Evolutionary conservation across 2,113 vertebrate genomes (phyloP).

Genomic region (Indri indri): DNA sequence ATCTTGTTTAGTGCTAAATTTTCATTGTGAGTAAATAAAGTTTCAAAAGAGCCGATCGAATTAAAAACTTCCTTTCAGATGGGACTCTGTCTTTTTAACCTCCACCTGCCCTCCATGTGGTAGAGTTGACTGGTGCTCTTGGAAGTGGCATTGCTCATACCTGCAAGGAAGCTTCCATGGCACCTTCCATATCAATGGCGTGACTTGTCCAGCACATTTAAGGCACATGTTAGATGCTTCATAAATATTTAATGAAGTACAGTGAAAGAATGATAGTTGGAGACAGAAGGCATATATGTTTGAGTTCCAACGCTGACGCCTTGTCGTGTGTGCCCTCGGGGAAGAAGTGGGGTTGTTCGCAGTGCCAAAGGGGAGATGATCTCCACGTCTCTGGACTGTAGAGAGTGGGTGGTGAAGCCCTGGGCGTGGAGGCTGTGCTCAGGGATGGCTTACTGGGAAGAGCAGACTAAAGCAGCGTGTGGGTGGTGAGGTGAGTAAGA

Average conservation of each 20-base stretch:
- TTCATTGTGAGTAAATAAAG: not conserved
- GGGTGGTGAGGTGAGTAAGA: fast-evolving
- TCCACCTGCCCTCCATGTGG: too few species aligned
- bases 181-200: not conserved
- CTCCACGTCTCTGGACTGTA: not conserved
- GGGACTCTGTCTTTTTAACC: not conserved
- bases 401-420: not conserved
- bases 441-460: not conserved
- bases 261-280: not conserved
- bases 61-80: not conserved
- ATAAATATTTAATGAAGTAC: not conserved
- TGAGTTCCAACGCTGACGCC: not conserved
- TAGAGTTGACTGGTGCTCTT: not conserved
- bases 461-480: not conserved
- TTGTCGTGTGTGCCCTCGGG: too few species aligned
- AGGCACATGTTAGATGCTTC: not conserved
- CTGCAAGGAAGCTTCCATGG: not conserved
- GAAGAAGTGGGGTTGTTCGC: not conserved
- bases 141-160: not conserved
- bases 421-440: fast-evolving
- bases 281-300: not conserved
- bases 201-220: not conserved
- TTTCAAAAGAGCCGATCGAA: not conserved
- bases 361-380: not conserved
- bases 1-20: not conserved